Evolutionary conservation across 92 coral and sea anemone species (phyloP), one percentile per base, ranked within the genome.

Genomic region (Pocillopora grandis): DNA sequence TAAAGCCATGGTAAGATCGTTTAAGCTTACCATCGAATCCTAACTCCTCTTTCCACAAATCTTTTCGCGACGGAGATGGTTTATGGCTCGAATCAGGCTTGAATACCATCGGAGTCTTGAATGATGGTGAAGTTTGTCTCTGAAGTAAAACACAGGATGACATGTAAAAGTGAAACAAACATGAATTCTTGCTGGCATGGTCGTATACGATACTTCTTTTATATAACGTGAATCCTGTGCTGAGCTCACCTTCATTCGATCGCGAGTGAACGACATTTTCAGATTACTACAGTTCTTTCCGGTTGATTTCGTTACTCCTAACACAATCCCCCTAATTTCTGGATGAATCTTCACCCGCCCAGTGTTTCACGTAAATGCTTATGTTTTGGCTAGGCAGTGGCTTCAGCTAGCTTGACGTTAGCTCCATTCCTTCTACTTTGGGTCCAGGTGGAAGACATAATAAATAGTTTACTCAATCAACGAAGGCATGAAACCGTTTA

Each of bases 21-120:
- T 27, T 2, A 49, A 80, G 16, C 88, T 70, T 76, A 95, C 98
- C 98, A 64, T 91, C 94, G 17, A 96, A 80, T 42, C 98, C 98
- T 10, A 96, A 76, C 78, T 96, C 92, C 83, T 90, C 71, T 64
- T 88, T 90, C 98, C 95, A 96, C 36, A 96, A 71, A 78, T 96
- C 98, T 7, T 90, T 91, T 80, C 98, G 87, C 35, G 98, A 96
- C 17, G 98, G 98, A 56, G 98, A 96, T 20, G 98, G 98, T 31
- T 92, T 91, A 56, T 92, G 91, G 10, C 83, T 71, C 61, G 88
- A 68, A 12, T 93, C 85, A 66, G 98, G 98, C 65, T 75, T 91
- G 88, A 90, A 96, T 75, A 93, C 67, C 95, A 92, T 96, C 37
- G 98, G 98, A 10, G 94, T 91, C 63, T 96, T 95, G 84, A 90